Evolutionary conservation across 2,888 invertebrate species (phyloP).

Genomic region (Herminia tarsipennalis): DNA sequence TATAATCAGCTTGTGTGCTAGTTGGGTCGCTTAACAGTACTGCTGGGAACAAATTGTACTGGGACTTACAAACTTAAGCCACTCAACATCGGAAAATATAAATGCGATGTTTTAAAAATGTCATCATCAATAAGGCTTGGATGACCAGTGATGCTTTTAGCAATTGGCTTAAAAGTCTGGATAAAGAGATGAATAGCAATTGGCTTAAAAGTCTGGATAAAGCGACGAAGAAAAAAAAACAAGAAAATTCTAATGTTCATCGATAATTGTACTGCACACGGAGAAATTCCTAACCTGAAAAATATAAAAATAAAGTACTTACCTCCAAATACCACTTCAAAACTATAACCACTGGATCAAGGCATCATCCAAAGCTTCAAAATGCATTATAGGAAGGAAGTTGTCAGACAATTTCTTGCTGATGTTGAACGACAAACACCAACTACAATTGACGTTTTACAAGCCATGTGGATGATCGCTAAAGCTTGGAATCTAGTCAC

Average conservation of each 20-base stretch:
- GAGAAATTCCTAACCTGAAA: slow-evolving; percentile 30
- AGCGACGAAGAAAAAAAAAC: slow-evolving; percentile 26
- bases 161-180: slow-evolving; percentile 34
- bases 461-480: slow-evolving; percentile 33
- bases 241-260: slow-evolving; percentile 38
- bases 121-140: slow-evolving; percentile 26
- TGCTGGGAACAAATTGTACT: slow-evolving; percentile 30
- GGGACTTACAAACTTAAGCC: slow-evolving; percentile 35
- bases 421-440: slow-evolving; percentile 26
- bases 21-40: slow-evolving; percentile 31
- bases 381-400: slow-evolving; percentile 36
- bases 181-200: slow-evolving; percentile 34
- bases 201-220: slow-evolving; percentile 34
- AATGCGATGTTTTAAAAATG: slow-evolving; percentile 29
- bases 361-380: slow-evolving; percentile 33
- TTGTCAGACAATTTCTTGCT: slow-evolving; percentile 34
- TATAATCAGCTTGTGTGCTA: no score
- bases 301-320: slow-evolving; percentile 35
- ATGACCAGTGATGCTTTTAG: slow-evolving; percentile 28
- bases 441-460: slow-evolving; percentile 31
- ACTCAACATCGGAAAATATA: slow-evolving; percentile 32
- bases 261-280: slow-evolving; percentile 32
- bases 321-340: slow-evolving; percentile 29
- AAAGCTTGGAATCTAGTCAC: slow-evolving; percentile 25
- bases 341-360: slow-evolving; percentile 32